Base-by-base conservation (phyloP, 2,888 invertebrate species). In the Heteropelma amictum region DNA sequence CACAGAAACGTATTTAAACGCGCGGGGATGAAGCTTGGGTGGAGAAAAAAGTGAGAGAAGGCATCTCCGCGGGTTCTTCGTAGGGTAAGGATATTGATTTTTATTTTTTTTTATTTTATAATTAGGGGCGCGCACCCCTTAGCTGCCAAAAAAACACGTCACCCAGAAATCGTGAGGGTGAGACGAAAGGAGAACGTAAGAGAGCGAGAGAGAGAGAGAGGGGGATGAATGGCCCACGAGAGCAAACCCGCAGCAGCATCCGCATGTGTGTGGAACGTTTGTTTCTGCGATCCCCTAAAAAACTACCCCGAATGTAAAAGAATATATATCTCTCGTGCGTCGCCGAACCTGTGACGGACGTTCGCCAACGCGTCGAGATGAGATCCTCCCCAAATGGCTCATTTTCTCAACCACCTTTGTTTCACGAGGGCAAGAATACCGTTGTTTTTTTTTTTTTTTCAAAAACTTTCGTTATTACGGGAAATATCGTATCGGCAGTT, bases 81-180 rank as follows among this genome's bases (percentile, higher is more conserved):
- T 85, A 82, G 88, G 88, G 87, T 85, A 87, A 68, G 87, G 87
- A 87, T 88, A 88, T 88, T 88, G 88, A 88, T 88, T 88, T 88
- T 84, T 87, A 88, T 88, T 88, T 88, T 84, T 87, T 88, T 88
- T 88, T 68, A 88, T 88, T 88, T 88, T 88, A 88, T 88, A 88
- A 88, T 88, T 88, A 88, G 88, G 87, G 88, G 85, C 85, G 87
- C 86, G 84, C 86, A 86, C 87, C 87, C 87, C 87, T 84, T 81
- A 81, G 85, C 84, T 85, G 86, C 85, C 86, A 85, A 83, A 87
- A 87, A 87, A 87, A 88, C 84, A 88, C 87, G 87, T 87, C 87
- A 84, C 84, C 84, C 84, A 72, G 38, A 65, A 75, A 68, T n/a
- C 73, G 42, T 79, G 78, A 58, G 47, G 47, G 21, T 47, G 51